These are phyloP conservation scores for Leucozona laternaria DNA, from an alignment of 2,888 invertebrate genomes.

Conservation along the genomic window DNA sequence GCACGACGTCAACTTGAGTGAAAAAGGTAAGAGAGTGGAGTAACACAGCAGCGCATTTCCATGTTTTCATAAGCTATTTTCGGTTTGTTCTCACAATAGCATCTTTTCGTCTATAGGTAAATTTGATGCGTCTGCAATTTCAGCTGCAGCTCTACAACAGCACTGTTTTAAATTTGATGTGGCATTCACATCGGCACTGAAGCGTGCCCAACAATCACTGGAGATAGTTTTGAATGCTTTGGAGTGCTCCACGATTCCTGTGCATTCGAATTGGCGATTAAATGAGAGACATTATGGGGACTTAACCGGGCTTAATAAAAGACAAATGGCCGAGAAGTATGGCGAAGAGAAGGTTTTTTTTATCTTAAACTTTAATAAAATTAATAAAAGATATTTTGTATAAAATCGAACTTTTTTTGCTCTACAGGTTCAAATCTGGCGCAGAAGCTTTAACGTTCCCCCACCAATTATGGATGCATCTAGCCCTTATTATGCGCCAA, in stretches of 20 bases:
- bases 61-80: constrained; percentile 18
- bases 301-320: constrained; percentile 93
- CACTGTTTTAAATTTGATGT: constrained; percentile 90
- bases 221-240: constrained; percentile 88
- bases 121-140: constrained; percentile 80
- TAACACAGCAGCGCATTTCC: not conserved
- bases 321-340: constrained; percentile 93
- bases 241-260: constrained; percentile 87
- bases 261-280: constrained; percentile 91
- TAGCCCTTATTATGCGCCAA: constrained; percentile 90
- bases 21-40: constrained; percentile 85
- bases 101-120: constrained; percentile 77
- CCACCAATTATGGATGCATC: constrained; percentile 92
- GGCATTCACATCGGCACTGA: constrained; percentile 92
- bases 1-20: constrained; percentile 89
- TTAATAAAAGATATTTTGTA: not conserved
- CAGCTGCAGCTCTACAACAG: constrained; percentile 89
- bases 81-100: constrained; percentile 22
- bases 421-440: constrained; percentile 91
- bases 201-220: constrained; percentile 90
- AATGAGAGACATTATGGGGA: constrained; percentile 96
- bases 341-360: constrained; percentile 90
- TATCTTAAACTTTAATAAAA: not conserved
- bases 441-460: constrained; percentile 91
- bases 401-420: constrained; percentile 6